Percentiles rank a stretch among this genome's conserved stretches.
These are phyloP conservation scores for Cherax destructor DNA, from an alignment of 1,140 invertebrate genomes.

Conservation along the genomic window DNA sequence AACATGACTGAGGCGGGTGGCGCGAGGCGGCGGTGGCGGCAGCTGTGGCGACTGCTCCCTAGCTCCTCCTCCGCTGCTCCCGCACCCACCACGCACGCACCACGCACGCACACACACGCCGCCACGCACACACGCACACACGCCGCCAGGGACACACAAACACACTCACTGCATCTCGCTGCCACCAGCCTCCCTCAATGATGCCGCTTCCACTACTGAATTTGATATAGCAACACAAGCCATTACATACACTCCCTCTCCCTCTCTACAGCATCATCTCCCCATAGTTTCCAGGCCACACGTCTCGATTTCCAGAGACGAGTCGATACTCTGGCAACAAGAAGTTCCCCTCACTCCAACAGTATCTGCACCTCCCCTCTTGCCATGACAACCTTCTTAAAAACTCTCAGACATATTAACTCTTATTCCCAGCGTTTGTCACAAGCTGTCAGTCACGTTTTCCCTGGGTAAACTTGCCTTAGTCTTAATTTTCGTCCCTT, in stretches of 20 bases:
- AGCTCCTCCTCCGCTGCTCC: conserved; percentile 62
- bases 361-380: not conserved
- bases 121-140: conserved; percentile 47
- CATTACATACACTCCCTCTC: not conserved
- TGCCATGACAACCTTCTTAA: not conserved
- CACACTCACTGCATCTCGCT: conserved; percentile 41
- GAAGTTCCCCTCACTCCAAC: not conserved
- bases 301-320: not conserved
- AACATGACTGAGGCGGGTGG: conserved; percentile 69
- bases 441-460: not conserved
- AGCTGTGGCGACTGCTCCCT: conserved; percentile 63
- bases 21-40: conserved; percentile 61
- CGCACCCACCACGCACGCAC: conserved; percentile 55
- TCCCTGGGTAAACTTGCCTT: no score
- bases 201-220: not conserved
- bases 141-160: conserved; percentile 52
- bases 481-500: no score
- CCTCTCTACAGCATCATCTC: not conserved
- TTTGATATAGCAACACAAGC: not conserved
- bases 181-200: conserved; percentile 1
- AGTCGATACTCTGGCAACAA: not conserved
- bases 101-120: conserved; percentile 30
- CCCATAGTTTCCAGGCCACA: not conserved
- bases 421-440: not conserved
- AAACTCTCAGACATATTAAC: not conserved